Conservation (phyloP, 2,113 vertebrate species). For the Tautogolabrus adspersus region DNA sequence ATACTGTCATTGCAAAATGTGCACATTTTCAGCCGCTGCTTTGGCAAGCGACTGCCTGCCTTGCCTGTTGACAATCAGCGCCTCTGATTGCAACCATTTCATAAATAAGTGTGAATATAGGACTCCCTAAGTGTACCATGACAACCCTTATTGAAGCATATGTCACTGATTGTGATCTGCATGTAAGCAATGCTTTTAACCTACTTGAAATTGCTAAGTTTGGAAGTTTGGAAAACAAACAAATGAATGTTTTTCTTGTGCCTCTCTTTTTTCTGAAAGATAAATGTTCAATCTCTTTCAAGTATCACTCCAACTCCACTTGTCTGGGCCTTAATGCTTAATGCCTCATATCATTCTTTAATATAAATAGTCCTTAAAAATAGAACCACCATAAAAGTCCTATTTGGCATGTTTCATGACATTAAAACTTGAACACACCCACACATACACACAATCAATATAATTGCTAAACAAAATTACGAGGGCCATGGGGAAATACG, state of each 20-base stretch:
- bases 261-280: neutral
- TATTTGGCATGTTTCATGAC: constrained; percentile 52
- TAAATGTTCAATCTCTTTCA: neutral
- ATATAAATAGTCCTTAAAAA: constrained; percentile 3
- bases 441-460: constrained; percentile 27
- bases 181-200: too few species aligned
- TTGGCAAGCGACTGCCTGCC: too few species aligned
- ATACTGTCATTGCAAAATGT: too few species aligned
- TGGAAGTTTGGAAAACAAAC: neutral
- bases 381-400: constrained; percentile 32
- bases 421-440: constrained; percentile 36
- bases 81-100: too few species aligned
- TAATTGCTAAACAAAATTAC: constrained; percentile 80
- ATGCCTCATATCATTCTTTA: neutral
- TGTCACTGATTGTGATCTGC: too few species aligned
- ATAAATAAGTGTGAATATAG: too few species aligned
- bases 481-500: constrained; percentile 75
- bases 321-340: constrained; percentile 11
- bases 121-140: too few species aligned
- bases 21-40: too few species aligned
- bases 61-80: too few species aligned
- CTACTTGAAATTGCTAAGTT: too few species aligned
- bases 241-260: neutral
- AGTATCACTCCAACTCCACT: neutral
- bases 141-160: too few species aligned